These are phyloP conservation scores for Rhaphigaster nebulosa DNA, from an alignment of 2,888 invertebrate genomes.

Conservation along the genomic window DNA sequence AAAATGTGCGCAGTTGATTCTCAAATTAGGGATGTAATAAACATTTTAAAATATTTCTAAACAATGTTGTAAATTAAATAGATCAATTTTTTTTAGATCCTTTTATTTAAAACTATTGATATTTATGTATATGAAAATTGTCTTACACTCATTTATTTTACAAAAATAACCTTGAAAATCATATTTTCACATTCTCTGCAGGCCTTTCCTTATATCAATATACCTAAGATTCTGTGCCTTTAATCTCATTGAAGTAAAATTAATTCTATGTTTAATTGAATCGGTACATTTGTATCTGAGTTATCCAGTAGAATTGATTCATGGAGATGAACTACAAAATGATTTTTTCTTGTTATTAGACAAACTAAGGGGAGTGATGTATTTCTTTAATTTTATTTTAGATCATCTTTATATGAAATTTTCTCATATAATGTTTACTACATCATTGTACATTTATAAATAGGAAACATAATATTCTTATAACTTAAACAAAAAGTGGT, in stretches of 20 bases:
- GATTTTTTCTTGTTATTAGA: conserved; percentile 1
- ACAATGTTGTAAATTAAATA: background rate
- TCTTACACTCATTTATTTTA: background rate
- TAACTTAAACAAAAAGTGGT: no score
- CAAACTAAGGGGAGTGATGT: background rate
- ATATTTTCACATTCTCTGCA: conserved; percentile 28
- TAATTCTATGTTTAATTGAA: background rate
- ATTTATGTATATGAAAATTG: background rate
- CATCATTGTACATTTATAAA: background rate
- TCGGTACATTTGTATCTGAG: background rate
- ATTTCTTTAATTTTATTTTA: background rate
- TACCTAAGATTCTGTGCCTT: conserved; percentile 38
- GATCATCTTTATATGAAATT: background rate
- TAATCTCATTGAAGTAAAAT: background rate
- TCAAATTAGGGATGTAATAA: background rate
- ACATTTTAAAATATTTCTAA: conserved; percentile 1
- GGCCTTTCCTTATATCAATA: conserved; percentile 40
- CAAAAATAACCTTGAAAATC: background rate
- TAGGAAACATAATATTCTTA: background rate
- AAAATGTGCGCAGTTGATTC: conserved; percentile 16
- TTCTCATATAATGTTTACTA: background rate
- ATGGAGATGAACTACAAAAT: conserved; percentile 14
- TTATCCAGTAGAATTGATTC: conserved; percentile 10
- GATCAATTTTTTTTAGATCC: background rate
- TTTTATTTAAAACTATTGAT: background rate